Conservation (phyloP, 2,888 invertebrate genomes). For the Euproctis similis region DNA sequence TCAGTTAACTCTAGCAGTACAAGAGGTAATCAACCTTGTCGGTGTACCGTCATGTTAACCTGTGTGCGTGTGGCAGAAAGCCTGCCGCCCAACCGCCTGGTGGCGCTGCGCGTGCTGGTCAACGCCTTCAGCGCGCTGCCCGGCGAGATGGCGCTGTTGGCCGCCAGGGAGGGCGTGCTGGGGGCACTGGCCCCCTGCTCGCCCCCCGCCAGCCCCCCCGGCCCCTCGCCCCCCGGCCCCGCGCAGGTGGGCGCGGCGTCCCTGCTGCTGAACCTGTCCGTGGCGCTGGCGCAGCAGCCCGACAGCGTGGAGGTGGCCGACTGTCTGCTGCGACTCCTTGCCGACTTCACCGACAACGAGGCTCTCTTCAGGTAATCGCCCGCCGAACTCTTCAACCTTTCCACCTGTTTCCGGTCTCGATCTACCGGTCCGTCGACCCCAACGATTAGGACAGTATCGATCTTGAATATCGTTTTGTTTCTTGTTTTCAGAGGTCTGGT, state of each 20-base stretch:
- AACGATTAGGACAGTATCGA: too few relatives aligned
- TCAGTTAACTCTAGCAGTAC: too few relatives aligned
- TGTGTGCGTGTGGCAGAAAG: too few relatives aligned
- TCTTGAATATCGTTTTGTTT: too few relatives aligned
- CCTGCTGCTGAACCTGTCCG: slow-evolving; percentile 81
- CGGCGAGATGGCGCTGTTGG: slow-evolving; percentile 79
- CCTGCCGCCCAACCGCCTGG: slow-evolving; percentile 83
- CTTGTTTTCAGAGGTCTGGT: slow-evolving; percentile 78
- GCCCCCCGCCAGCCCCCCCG: too few relatives aligned
- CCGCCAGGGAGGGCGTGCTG: slow-evolving; percentile 75
- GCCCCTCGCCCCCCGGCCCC: too few relatives aligned
- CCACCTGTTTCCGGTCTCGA: too few relatives aligned
- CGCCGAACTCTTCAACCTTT: too few relatives aligned
- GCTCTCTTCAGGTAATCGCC: slow-evolving; percentile 77
- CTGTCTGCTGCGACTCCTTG: slow-evolving; percentile 71
- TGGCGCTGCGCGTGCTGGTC: slow-evolving; percentile 84
- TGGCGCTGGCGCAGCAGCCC: slow-evolving; percentile 74
- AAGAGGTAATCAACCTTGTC: too few relatives aligned
- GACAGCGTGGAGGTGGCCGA: slow-evolving; percentile 74
- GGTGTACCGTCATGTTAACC: too few relatives aligned
- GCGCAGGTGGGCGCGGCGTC: slow-evolving; percentile 86
- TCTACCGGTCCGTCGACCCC: too few relatives aligned
- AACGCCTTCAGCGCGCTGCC: slow-evolving; percentile 86
- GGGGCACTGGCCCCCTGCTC: too few relatives aligned
- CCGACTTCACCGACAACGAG: slow-evolving; percentile 79